A percentile compares a stretch with the other conserved stretches of the same genome.
phyloP scores from a whole-genome alignment of 2,797 vertebrate species.

The Syngnathus acus region DNA sequence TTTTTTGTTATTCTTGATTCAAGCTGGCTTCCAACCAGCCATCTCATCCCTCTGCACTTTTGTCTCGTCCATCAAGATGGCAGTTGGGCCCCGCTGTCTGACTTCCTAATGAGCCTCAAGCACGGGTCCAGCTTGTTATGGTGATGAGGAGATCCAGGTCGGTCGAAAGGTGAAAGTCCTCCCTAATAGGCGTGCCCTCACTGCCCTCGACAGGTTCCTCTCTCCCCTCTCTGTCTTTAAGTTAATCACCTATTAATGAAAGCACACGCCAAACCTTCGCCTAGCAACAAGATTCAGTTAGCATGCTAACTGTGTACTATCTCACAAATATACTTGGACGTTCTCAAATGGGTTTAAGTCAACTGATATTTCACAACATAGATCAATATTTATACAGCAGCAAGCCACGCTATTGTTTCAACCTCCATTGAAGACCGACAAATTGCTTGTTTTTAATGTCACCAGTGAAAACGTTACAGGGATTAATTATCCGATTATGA shows the following conservation, averaged over 20 bases:
- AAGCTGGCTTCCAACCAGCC: conserved; percentile 33
- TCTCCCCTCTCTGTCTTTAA: conserved; percentile 9
- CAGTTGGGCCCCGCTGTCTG: conserved; percentile 62
- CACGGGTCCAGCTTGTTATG: conserved; percentile 80
- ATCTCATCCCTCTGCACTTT: conserved; percentile 32
- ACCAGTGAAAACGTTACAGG: too few species aligned
- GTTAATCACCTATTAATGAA: conserved; percentile 11
- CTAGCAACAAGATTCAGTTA: too few species aligned
- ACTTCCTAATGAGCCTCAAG: conserved; percentile 79
- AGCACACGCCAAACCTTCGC: neutral
- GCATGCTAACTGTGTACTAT: too few species aligned
- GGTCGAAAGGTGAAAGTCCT: conserved; percentile 73
- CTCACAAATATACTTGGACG: too few species aligned
- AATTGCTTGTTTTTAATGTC: too few species aligned
- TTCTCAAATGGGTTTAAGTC: too few species aligned
- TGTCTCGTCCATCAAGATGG: conserved; percentile 39
- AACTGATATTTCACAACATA: too few species aligned
- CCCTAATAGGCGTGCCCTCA: conserved; percentile 61
- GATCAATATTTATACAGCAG: too few species aligned
- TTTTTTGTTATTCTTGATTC: conserved; percentile 33
- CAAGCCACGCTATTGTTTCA: too few species aligned
- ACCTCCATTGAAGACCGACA: too few species aligned
- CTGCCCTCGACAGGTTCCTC: conserved; percentile 7
- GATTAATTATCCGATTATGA: too few species aligned
- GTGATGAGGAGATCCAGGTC: conserved; percentile 71